phyloP scores from a whole-genome alignment of 2,113 vertebrate genomes.

The Fukomys damarensis region DNA sequence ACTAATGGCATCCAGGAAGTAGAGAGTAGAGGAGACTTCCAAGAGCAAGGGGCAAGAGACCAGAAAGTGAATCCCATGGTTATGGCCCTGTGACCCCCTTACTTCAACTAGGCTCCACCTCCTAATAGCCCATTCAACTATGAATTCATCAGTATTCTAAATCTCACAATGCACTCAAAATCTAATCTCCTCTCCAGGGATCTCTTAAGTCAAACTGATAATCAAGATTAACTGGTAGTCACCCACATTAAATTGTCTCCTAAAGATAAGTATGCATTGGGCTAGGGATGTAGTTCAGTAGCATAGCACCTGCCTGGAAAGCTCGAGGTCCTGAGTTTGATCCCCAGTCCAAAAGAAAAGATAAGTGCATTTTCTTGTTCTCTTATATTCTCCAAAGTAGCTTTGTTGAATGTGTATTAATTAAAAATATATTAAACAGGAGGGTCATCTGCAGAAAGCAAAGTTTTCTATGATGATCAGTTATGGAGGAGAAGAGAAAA shows the following conservation, averaged over 20 bases:
- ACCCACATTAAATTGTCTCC: not conserved
- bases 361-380: not conserved
- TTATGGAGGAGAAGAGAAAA: slow-evolving; percentile 18
- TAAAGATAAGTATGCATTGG: not conserved
- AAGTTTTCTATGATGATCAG: not conserved
- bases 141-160: not conserved
- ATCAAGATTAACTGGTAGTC: not conserved
- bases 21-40: not conserved
- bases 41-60: not conserved
- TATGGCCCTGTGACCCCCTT: not conserved
- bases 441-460: not conserved
- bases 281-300: too few species aligned
- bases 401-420: not conserved
- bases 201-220: not conserved
- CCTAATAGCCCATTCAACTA: not conserved
- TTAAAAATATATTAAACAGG: not conserved
- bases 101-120: not conserved
- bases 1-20: not conserved
- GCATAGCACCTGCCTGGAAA: too few species aligned
- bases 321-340: too few species aligned
- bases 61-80: not conserved
- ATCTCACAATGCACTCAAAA: not conserved
- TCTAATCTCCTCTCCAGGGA: not conserved
- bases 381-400: not conserved
- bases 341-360: too few species aligned